Evolutionary conservation across 2,888 invertebrate genomes (phyloP).

Genomic region (Spodoptera picta): DNA sequence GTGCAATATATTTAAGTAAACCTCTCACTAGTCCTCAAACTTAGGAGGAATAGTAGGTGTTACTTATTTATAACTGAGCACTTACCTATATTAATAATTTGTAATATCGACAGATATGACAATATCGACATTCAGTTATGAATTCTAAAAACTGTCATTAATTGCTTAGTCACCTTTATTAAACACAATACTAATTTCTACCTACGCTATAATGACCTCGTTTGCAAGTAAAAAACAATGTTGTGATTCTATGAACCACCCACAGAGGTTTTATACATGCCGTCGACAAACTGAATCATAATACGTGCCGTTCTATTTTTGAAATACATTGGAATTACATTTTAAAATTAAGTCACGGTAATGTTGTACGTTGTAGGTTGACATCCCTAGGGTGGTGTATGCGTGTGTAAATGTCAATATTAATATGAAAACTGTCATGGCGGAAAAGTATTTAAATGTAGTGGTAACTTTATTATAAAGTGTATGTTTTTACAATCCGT

Average conservation of each 20-base stretch:
- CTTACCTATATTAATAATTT: too few species aligned
- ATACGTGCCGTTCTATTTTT: slow-evolving; percentile 22
- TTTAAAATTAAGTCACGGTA: slow-evolving; percentile 22
- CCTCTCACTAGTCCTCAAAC: too few species aligned
- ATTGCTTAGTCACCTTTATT: too few species aligned
- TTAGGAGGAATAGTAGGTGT: too few species aligned
- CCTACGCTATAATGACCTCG: not conserved
- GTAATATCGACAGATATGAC: too few species aligned
- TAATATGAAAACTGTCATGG: not conserved
- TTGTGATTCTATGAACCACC: slow-evolving; percentile 18
- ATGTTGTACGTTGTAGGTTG: slow-evolving; percentile 1
- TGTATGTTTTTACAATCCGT: too few species aligned
- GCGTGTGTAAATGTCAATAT: slow-evolving; percentile 29
- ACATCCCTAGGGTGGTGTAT: slow-evolving; percentile 26
- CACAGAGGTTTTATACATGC: slow-evolving; percentile 10
- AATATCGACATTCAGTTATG: too few species aligned
- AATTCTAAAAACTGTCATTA: too few species aligned
- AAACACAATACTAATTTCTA: not conserved
- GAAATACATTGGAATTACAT: slow-evolving; percentile 25
- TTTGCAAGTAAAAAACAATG: not conserved
- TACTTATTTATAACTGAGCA: too few species aligned
- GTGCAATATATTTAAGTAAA: too few species aligned
- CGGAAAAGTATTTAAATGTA: not conserved
- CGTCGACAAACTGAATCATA: slow-evolving; percentile 4
- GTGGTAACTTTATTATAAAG: slow-evolving; percentile 2